A percentile compares a stretch with the other conserved stretches of the same genome.
phyloP scores from a whole-genome alignment of 2,797 vertebrate species.

The Nannoperca australis region DNA sequence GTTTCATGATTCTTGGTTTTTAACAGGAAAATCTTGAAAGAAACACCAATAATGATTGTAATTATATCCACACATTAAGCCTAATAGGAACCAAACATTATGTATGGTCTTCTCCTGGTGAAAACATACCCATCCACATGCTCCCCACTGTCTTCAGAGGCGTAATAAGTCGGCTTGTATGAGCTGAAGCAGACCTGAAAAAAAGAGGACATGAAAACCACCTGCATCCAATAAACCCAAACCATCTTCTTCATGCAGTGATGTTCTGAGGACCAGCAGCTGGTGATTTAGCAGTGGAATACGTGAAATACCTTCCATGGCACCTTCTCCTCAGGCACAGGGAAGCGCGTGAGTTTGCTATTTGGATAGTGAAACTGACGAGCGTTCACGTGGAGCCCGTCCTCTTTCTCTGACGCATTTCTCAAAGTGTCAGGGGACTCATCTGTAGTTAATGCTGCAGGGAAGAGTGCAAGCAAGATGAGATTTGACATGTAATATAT shows the following conservation, averaged over 20 bases:
- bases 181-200: constrained; percentile 87
- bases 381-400: constrained; percentile 83
- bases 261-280: not conserved
- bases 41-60: not conserved
- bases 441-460: constrained; percentile 25
- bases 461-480: not conserved
- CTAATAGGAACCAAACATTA: not conserved
- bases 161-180: constrained; percentile 86
- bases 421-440: constrained; percentile 31
- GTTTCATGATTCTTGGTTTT: not conserved
- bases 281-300: not conserved
- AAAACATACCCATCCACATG: constrained; percentile 62
- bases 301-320: constrained; percentile 91
- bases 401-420: constrained; percentile 50
- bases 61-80: not conserved
- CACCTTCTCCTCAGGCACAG: constrained; percentile 96
- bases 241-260: not conserved
- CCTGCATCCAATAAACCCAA: not conserved
- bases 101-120: not conserved
- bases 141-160: constrained; percentile 58
- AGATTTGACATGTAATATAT: not conserved
- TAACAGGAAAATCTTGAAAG: not conserved
- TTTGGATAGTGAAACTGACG: constrained; percentile 88
- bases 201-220: constrained; percentile 12
- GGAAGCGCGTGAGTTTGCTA: constrained; percentile 86